Conservation (phyloP, 2,113 vertebrate species). For the Lasiurus borealis region DNA sequence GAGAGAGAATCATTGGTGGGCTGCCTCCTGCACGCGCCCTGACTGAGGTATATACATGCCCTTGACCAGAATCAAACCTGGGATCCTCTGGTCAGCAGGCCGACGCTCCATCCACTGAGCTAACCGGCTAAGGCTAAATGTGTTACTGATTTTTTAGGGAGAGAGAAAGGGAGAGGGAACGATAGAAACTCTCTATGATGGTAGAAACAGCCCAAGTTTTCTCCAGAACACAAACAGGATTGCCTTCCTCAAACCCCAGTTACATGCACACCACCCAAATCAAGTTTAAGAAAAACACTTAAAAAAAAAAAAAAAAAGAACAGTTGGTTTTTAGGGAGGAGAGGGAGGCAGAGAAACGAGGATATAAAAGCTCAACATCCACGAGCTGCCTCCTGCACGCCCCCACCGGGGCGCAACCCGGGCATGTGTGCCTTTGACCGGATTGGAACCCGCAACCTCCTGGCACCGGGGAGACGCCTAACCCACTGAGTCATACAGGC, state of each 20-base stretch:
- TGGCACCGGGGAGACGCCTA: not conserved
- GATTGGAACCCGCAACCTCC: not conserved
- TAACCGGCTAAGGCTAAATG: too few relatives aligned
- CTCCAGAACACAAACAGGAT: not conserved
- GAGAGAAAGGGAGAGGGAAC: too few relatives aligned
- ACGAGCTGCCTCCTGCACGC: not conserved
- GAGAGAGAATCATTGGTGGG: too few relatives aligned
- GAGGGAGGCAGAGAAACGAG: not conserved
- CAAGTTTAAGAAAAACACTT: not conserved
- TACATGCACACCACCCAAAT: not conserved
- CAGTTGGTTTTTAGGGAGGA: too few relatives aligned
- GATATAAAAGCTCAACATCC: not conserved
- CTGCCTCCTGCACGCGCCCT: too few relatives aligned
- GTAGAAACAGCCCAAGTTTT: slow-evolving; percentile 35
- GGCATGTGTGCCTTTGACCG: not conserved
- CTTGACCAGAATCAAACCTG: too few relatives aligned
- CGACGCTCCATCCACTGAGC: too few relatives aligned
- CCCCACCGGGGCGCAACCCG: not conserved
- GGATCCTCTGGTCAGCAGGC: too few relatives aligned
- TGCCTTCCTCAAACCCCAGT: not conserved
- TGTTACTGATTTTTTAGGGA: too few relatives aligned
- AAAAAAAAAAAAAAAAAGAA: not conserved
- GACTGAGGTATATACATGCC: too few relatives aligned
- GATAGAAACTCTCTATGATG: too few relatives aligned
- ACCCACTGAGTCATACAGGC: too few relatives aligned